These are phyloP conservation scores for Tichodroma muraria DNA, from an alignment of 2,113 vertebrate species.

Conservation along the genomic window DNA sequence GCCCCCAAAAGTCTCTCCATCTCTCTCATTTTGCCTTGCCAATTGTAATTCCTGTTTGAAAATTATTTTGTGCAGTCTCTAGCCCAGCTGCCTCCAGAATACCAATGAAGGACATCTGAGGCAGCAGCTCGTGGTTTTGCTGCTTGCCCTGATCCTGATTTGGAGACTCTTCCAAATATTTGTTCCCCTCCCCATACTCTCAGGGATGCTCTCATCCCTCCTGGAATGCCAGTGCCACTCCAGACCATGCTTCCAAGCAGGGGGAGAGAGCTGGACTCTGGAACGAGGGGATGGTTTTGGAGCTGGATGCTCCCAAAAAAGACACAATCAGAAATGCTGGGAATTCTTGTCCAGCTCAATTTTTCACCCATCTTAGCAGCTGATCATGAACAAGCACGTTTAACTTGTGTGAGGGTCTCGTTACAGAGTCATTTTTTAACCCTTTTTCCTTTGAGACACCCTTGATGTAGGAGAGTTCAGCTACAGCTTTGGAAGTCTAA, in stretches of 20 bases:
- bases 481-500: not conserved
- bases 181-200: not conserved
- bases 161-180: not conserved
- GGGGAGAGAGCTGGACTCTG: not conserved
- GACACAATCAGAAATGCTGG: not conserved
- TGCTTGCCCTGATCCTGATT: not conserved
- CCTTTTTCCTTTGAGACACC: not conserved
- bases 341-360: not conserved
- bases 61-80: constrained; percentile 45
- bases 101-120: constrained; percentile 22
- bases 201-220: not conserved
- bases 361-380: not conserved
- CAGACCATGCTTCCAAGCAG: not conserved
- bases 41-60: constrained; percentile 43
- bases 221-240: not conserved
- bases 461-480: not conserved
- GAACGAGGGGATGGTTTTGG: not conserved
- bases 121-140: not conserved
- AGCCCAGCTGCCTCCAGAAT: constrained; percentile 30
- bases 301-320: not conserved
- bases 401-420: not conserved
- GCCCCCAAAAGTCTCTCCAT: not conserved
- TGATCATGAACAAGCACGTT: not conserved
- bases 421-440: not conserved
- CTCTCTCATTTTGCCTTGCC: constrained; percentile 26